Base-by-base conservation (phyloP, 2,113 vertebrate species). In the Saccopteryx leptura region DNA sequence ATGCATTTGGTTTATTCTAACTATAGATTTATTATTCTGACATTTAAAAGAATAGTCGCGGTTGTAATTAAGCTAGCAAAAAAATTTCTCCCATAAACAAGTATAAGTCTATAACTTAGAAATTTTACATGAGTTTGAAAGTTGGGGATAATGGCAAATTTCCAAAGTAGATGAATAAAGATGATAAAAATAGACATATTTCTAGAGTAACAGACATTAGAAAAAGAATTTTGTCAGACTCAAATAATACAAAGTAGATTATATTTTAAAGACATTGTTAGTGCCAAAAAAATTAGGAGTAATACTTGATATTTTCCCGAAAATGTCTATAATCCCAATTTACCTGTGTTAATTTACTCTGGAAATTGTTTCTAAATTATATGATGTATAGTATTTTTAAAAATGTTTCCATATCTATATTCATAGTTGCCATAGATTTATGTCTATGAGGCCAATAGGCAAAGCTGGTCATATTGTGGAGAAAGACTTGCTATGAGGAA, bases 11-110 rank as follows among this genome's bases (percentile, higher is more conserved):
- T 15, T 75, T 87, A 28, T 92, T 75, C 31, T 72, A 81, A 87
- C 48, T 71, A 5, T 71, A 1, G 2, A 54, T 72, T 96, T 85
- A 56, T 87, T 83, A 91, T 90, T 74, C 61, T 87, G 63, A 90
- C 17, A 86, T 24, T 92, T 82, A 46, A 1, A 1, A 79, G 24
- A 86, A 78, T 63, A 82, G 72, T 87, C 48, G 7, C 8, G 88
- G 15, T 50, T 94, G 76, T 88, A 76, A 76, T 87, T 80, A 85
- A 2, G 12, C 72, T 65, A 56, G 86, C 54, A 96, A 94, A 96
- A 84, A 10, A 68, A 56, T 24, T 63, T 69, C 3, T 69, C 4
- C 2, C 60, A 78, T 72, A 88, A 78, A 89, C n/a, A 89, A 83
- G 4, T 78, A 33, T 65, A 95, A n/a, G 17, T 82, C 17, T 4